phyloP scores from a whole-genome alignment of 2,888 invertebrate species.

The Cabera pusaria region DNA sequence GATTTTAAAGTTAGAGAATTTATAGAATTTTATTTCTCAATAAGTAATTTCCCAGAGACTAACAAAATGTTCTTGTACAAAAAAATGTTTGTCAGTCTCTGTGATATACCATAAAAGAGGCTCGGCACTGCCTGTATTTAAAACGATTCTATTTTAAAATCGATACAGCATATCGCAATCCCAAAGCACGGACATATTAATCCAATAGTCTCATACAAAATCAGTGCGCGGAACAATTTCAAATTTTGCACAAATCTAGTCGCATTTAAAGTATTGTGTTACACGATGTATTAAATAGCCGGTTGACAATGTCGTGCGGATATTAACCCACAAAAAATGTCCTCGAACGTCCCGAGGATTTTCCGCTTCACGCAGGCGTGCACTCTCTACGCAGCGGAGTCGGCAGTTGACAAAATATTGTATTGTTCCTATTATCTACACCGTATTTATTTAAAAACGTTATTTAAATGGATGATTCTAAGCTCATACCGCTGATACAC shows the following conservation, averaged over 20 bases:
- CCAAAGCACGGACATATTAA: constrained; percentile 57
- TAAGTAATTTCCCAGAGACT: too few species aligned
- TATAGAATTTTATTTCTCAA: too few species aligned
- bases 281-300: constrained; percentile 81
- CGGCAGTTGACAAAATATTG: constrained; percentile 84
- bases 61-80: too few species aligned
- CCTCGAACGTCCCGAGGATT: constrained; percentile 82
- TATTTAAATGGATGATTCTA: constrained; percentile 83
- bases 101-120: too few species aligned
- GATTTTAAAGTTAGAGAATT: too few species aligned
- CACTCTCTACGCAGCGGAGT: constrained; percentile 73
- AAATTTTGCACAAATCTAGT: constrained; percentile 83
- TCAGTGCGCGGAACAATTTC: constrained; percentile 75
- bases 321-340: constrained; percentile 83
- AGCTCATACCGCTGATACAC: constrained; percentile 71
- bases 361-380: constrained; percentile 82
- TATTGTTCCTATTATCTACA: constrained; percentile 81
- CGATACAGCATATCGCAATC: constrained; percentile 19
- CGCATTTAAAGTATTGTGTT: constrained; percentile 82
- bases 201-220: constrained; percentile 71
- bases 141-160: constrained; percentile 13
- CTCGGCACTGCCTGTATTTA: too few species aligned
- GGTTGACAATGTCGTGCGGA: constrained; percentile 82
- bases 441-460: constrained; percentile 83
- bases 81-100: too few species aligned